Evolutionary conservation across 2,888 invertebrate species (phyloP), one percentile per base, ranked within the genome.

Genomic region (Tryphoninae sp.): DNA sequence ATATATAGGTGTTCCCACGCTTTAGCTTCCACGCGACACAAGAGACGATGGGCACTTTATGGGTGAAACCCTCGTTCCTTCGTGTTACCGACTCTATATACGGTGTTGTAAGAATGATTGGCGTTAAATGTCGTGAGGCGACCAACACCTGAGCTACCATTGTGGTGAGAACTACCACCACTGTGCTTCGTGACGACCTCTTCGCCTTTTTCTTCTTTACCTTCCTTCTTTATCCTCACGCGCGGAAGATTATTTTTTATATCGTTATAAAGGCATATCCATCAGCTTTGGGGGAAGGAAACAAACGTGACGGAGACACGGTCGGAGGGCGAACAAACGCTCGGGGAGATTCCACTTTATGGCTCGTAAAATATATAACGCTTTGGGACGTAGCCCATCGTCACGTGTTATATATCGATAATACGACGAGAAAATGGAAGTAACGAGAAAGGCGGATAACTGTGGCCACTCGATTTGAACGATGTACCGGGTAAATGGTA

Each of bases 121-220:
- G 71, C 78, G 74, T 75, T 71, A 75, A 78, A 71, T 69, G 59
- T 78, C 81, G 61, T 65, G 69, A 75, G 78, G 74, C 61, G 71
- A 71, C 33, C 49, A 67, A 64, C 78, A 75, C 74, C 73, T 74
- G 64, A 65, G 53, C 53, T 67, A 59, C 49, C 33, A 2, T 49
- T 23, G 3, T 49, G 19, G 62, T 58, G 23, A 40, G 42, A 58
- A 69, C 40, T 49, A 45, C 19, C 53, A 22, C 58, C 19, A 19
- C 19, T 64, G 33, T 76, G 49, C 62, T 64, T 51, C 22, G 22
- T 11, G 26, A 51, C 68, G 72, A 45, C 13, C 13, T 11, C 11
- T 33, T 33, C 33, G 6, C 33, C 16, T 7, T 55, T 65, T 51
- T 33, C 11, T 42, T 42, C 16, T 42, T 4, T 26, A 4, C n/a